These are phyloP conservation scores for Hylia prasina DNA, from an alignment of 2,113 vertebrate species.

Conservation along the genomic window DNA sequence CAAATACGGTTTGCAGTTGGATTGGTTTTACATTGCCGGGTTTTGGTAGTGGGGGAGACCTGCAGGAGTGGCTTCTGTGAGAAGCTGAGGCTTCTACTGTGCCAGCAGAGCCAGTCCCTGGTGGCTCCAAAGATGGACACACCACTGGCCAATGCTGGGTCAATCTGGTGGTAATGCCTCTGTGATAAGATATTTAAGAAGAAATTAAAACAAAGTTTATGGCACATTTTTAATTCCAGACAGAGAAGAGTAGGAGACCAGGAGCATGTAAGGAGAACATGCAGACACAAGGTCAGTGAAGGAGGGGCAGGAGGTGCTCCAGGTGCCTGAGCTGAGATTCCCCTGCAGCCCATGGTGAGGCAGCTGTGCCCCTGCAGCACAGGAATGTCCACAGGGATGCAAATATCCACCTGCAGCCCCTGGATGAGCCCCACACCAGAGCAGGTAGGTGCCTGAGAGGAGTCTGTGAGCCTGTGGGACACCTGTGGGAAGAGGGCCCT, in stretches of 20 bases:
- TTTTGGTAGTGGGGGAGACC: neutral
- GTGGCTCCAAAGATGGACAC: accelerated
- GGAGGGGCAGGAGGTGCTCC: neutral
- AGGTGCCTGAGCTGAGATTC: accelerated
- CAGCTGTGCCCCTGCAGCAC: neutral
- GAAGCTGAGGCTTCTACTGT: neutral
- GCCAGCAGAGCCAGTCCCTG: neutral
- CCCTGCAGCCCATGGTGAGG: neutral
- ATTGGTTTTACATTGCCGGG: neutral
- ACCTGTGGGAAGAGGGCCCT: neutral
- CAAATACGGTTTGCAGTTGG: neutral
- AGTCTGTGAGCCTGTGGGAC: neutral
- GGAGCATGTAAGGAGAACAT: too few relatives aligned
- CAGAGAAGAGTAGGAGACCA: neutral
- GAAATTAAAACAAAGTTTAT: neutral
- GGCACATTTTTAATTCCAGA: accelerated
- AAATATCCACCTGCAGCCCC: neutral
- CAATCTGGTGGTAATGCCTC: accelerated
- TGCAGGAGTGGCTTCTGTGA: neutral
- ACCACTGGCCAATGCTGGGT: neutral
- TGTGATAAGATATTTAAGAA: accelerated
- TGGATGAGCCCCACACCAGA: neutral
- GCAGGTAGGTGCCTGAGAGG: too few relatives aligned
- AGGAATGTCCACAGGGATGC: accelerated
- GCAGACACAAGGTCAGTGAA: neutral